Percentiles rank a stretch among this genome's conserved stretches.
phyloP scores from a whole-genome alignment of 2,888 invertebrate genomes.

The Oxycera nigricornis region DNA sequence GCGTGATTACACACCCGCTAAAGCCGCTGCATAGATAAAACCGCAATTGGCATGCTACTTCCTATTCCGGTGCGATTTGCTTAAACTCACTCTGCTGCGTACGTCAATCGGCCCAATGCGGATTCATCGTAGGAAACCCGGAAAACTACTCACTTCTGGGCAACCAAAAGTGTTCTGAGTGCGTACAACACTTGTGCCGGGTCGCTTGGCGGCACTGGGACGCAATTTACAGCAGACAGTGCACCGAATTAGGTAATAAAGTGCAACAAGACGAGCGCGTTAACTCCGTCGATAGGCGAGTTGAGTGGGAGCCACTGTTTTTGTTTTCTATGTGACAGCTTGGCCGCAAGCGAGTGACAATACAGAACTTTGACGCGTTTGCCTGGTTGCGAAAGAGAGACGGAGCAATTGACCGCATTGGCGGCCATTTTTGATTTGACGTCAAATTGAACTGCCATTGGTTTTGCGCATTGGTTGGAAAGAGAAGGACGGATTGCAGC shows the following conservation, averaged over 20 bases:
- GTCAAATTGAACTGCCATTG: not conserved
- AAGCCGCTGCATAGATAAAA: not conserved
- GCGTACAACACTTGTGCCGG: not conserved
- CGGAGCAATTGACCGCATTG: not conserved
- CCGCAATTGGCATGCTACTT: not conserved
- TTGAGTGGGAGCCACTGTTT: slow-evolving; percentile 36
- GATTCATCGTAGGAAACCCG: too few species aligned
- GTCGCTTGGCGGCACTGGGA: not conserved
- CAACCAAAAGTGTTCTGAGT: not conserved
- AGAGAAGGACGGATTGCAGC: not conserved
- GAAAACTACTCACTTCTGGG: not conserved
- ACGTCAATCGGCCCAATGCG: not conserved
- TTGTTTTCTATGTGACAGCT: slow-evolving; percentile 36
- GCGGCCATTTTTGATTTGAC: slow-evolving; percentile 24
- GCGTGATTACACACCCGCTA: not conserved
- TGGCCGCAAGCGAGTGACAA: slow-evolving; percentile 20
- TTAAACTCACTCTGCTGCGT: not conserved
- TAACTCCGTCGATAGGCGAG: not conserved
- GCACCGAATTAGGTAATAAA: slow-evolving; percentile 26
- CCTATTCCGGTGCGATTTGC: not conserved
- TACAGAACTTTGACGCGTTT: not conserved
- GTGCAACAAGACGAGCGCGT: not conserved
- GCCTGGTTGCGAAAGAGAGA: slow-evolving; percentile 17
- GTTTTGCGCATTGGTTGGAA: not conserved
- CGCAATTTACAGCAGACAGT: not conserved